These are phyloP conservation scores for Heliangelus exortis DNA, from an alignment of 2,797 vertebrate species.

Conservation along the genomic window DNA sequence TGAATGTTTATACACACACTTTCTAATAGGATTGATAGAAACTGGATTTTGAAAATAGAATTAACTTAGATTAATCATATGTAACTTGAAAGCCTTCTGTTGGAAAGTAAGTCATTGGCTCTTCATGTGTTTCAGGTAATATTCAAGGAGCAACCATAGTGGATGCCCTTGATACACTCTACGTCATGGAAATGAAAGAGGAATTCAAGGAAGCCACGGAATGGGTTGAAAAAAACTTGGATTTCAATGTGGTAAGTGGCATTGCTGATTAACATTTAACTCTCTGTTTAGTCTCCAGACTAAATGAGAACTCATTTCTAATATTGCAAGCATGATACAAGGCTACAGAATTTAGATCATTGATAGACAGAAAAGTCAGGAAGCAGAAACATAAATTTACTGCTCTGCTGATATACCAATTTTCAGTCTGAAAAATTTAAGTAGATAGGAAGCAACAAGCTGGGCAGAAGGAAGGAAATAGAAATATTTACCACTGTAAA, in stretches of 20 bases:
- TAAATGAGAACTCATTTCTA: neutral
- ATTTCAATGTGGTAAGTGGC: constrained; percentile 94
- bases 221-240: constrained; percentile 95
- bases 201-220: constrained; percentile 93
- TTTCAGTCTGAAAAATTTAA: neutral
- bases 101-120: constrained; percentile 11
- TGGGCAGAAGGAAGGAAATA: neutral
- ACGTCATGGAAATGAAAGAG: constrained; percentile 96
- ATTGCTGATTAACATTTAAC: neutral
- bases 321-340: neutral
- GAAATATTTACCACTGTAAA: neutral
- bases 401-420: neutral
- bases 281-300: neutral
- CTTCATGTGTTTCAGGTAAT: constrained; percentile 83
- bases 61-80: constrained; percentile 22
- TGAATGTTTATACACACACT: neutral
- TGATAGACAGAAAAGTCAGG: neutral
- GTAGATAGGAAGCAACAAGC: neutral
- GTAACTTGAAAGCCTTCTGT: neutral
- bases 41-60: constrained; percentile 7
- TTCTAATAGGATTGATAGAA: constrained; percentile 26
- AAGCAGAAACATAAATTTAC: neutral
- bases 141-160: constrained; percentile 98
- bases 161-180: constrained; percentile 94
- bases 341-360: neutral